phyloP scores from a whole-genome alignment of 2,797 vertebrate species.

The Leucoraja ocellata region DNA sequence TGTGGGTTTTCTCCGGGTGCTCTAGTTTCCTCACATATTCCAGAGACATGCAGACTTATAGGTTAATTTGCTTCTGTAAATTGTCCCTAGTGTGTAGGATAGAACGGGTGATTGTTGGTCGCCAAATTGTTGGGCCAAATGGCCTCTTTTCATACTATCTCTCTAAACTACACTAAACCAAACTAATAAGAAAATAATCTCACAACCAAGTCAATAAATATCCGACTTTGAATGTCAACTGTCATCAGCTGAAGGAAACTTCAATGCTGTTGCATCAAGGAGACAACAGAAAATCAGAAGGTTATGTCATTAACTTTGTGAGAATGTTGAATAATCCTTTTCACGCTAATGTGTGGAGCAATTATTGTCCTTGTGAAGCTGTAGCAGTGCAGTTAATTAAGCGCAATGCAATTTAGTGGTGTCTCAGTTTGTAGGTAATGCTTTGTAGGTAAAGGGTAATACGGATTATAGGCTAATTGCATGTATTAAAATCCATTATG shows the following conservation, averaged over 20 bases:
- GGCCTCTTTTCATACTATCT: too few relatives aligned
- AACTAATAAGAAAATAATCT: neutral
- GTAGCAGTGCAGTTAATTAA: neutral
- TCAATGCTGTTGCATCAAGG: neutral
- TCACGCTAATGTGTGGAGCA: neutral
- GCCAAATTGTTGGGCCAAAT: too few relatives aligned
- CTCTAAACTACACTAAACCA: too few relatives aligned
- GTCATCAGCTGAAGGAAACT: neutral
- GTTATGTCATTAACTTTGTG: neutral
- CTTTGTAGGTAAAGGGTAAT: neutral
- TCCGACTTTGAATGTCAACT: neutral
- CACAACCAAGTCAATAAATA: neutral
- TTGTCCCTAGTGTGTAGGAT: too few relatives aligned
- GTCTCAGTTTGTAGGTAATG: neutral
- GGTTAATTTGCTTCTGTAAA: too few relatives aligned
- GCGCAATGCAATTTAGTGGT: neutral
- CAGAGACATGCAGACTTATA: too few relatives aligned
- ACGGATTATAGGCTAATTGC: neutral
- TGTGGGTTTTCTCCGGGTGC: too few relatives aligned
- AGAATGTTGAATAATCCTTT: constrained; percentile 7
- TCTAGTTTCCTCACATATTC: too few relatives aligned
- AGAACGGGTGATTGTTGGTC: too few relatives aligned
- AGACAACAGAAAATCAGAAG: neutral
- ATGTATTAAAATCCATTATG: neutral
- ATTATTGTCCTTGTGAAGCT: neutral